phyloP scores from a whole-genome alignment of 2,888 invertebrate genomes.

The Erannis defoliaria region DNA sequence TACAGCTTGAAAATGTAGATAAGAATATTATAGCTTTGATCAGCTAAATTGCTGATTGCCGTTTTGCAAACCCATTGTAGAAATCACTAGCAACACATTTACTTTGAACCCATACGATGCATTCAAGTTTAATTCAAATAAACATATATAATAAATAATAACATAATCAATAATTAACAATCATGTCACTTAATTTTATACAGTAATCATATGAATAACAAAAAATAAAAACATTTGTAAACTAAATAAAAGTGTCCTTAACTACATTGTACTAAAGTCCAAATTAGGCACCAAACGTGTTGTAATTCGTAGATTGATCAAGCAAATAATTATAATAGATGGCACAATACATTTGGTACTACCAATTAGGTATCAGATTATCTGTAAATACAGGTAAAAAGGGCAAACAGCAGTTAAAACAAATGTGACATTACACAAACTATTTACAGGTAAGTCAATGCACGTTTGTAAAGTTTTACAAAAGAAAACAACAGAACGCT shows the following conservation, averaged over 20 bases:
- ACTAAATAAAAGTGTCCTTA: neutral
- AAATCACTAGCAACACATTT: slow-evolving; percentile 21
- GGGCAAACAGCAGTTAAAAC: neutral
- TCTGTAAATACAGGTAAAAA: neutral
- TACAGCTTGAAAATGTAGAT: slow-evolving; percentile 25
- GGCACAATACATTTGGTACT: neutral
- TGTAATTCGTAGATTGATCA: neutral
- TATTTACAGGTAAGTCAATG: slow-evolving; percentile 9
- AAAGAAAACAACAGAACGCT: neutral
- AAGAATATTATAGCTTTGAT: slow-evolving; percentile 20
- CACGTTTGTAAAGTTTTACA: neutral
- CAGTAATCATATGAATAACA: neutral
- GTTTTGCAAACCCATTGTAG: slow-evolving; percentile 19
- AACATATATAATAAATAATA: neutral
- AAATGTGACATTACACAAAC: neutral
- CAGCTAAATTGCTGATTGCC: slow-evolving; percentile 13
- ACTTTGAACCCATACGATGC: slow-evolving; percentile 3
- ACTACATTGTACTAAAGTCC: neutral
- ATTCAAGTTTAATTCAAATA: neutral
- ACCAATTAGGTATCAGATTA: too few relatives aligned
- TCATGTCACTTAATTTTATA: too few relatives aligned
- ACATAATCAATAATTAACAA: neutral
- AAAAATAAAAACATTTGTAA: slow-evolving; percentile 4
- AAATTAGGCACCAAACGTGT: neutral
- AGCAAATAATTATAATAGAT: neutral